Percentiles rank a stretch among this genome's conserved stretches.
Evolutionary conservation across 2,797 vertebrate species (phyloP).

Genomic region (Esox masquinongy): DNA sequence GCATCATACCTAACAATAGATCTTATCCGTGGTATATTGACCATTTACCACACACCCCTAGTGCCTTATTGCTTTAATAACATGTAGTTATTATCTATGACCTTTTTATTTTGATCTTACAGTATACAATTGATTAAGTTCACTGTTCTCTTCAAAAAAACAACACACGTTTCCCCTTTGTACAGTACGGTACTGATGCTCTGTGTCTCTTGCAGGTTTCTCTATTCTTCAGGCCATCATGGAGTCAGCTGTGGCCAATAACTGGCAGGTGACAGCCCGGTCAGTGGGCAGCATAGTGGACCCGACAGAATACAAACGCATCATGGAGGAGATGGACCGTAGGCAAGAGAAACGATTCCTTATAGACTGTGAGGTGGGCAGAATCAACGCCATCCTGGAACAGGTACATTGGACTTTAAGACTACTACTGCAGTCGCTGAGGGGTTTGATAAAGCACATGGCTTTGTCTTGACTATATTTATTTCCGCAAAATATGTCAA

Average conservation of each 20-base stretch:
- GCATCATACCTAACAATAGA: too few relatives aligned
- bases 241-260: constrained; percentile 96
- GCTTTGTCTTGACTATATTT: too few relatives aligned
- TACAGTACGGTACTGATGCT: neutral
- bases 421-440: neutral
- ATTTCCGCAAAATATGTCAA: too few relatives aligned
- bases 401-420: constrained; percentile 79
- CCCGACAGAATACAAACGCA: constrained; percentile 89
- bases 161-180: neutral
- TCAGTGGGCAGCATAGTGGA: constrained; percentile 94
- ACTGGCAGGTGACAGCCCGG: constrained; percentile 97
- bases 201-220: constrained; percentile 78
- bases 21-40: too few relatives aligned
- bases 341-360: constrained; percentile 95
- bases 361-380: constrained; percentile 94
- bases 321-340: constrained; percentile 98
- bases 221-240: constrained; percentile 96
- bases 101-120: neutral
- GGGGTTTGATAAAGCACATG: neutral
- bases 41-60: too few relatives aligned
- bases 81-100: neutral
- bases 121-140: neutral
- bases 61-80: too few relatives aligned
- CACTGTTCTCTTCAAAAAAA: neutral
- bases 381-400: constrained; percentile 94